A percentile compares a stretch with the other conserved stretches of the same genome.
Evolutionary conservation across 2,113 vertebrate species (phyloP).

Genomic region (Numenius arquata): DNA sequence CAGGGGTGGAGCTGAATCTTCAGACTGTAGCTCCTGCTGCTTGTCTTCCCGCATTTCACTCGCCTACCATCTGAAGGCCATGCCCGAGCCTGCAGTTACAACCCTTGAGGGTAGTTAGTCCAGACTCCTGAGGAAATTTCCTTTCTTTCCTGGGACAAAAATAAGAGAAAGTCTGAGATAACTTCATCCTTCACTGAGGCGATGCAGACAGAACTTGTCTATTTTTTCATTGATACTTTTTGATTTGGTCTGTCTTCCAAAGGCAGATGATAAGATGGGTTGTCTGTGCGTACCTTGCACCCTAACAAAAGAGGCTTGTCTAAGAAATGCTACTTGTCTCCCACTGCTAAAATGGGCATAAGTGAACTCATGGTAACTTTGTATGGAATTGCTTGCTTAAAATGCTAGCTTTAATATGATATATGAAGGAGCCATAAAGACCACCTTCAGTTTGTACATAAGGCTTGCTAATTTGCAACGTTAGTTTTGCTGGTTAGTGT

Average conservation of each 20-base stretch:
- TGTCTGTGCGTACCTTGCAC: background rate
- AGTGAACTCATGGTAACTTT: background rate
- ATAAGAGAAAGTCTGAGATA: background rate
- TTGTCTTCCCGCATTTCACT: background rate
- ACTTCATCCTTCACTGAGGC: background rate
- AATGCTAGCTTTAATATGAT: background rate
- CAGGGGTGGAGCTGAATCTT: background rate
- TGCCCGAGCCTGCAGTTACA: background rate
- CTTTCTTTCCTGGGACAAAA: background rate
- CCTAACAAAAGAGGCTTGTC: background rate
- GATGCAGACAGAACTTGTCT: background rate
- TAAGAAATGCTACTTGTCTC: background rate
- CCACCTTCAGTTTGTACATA: conserved; percentile 13
- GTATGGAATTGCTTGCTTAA: background rate
- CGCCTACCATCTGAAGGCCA: background rate
- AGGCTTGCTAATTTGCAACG: conserved; percentile 53
- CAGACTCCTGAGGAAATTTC: background rate
- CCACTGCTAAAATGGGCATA: background rate
- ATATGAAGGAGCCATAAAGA: background rate
- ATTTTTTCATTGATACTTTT: background rate
- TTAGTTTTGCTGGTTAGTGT: conserved; percentile 49
- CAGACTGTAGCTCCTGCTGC: background rate
- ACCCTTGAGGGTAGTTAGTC: background rate
- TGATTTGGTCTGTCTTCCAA: background rate
- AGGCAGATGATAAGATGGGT: background rate